A percentile compares a stretch with the other conserved stretches of the same genome.
These are phyloP conservation scores for Rhea pennata DNA, from an alignment of 2,113 vertebrate species.

Conservation along the genomic window DNA sequence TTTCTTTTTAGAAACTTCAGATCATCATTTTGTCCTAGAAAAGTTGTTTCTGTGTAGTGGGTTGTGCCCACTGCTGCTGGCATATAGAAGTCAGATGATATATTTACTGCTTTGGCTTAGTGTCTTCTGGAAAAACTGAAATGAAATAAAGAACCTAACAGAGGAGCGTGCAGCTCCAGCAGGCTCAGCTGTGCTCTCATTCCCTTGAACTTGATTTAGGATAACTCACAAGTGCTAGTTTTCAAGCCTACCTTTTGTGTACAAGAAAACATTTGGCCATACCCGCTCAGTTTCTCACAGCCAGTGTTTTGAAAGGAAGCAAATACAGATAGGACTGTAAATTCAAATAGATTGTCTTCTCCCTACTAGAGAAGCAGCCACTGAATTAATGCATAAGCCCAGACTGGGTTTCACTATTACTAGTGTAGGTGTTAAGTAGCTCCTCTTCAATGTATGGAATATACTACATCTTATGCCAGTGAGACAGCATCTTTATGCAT, in stretches of 20 bases:
- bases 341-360: neutral
- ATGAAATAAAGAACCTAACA: neutral
- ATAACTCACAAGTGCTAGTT: neutral
- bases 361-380: neutral
- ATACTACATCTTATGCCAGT: neutral
- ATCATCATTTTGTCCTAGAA: neutral
- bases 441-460: neutral
- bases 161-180: neutral
- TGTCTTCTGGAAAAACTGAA: neutral
- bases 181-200: neutral
- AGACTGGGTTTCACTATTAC: neutral
- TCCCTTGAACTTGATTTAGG: neutral
- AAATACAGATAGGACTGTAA: neutral
- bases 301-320: neutral
- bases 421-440: neutral
- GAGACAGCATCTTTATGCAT: neutral
- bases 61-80: neutral
- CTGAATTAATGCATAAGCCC: neutral
- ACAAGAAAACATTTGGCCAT: neutral
- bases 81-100: neutral
- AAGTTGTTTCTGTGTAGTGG: neutral
- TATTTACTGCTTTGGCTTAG: neutral
- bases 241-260: neutral
- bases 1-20: neutral
- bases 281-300: neutral